Base-by-base conservation (phyloP, 2,797 vertebrate genomes). In the Naso thynnoides region DNA sequence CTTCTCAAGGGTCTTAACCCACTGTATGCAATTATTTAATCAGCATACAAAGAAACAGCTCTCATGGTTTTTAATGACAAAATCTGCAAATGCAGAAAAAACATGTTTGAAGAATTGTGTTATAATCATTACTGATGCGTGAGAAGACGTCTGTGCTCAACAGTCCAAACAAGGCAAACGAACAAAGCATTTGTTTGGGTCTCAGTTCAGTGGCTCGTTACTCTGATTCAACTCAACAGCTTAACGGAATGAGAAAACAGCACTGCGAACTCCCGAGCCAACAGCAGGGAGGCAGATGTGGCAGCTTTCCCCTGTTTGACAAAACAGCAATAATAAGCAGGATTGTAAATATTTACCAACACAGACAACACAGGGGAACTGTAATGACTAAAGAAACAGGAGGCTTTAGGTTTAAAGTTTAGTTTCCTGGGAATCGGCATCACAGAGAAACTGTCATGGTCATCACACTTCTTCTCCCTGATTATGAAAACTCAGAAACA, bases 271-370 rank as follows among this genome's bases (percentile, higher is more conserved):
- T 21, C 60, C 38, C 0, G 0, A 66, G 49, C 66, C 56, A 70
- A 69, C 75, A 76, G 50, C 41, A 48, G 39, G 39, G 70, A 60
- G 50, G 71, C 78, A 80, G 59, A 82, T 79, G 85, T 78, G 54
- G 65, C 73, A 53, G 47, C 23, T 5, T 60, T 65, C 36, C 36
- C 9, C 45, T 42, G 52, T 75, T 54, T 78, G 73, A 78, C 55
- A 61, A 63, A 71, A 81, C 73, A 48, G 21, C 54, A 77, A 77
- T 76, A 76, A 85, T 16, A 21, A 76, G 67, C 66, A 49, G 78
- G 58, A 48, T 60, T 57, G 53, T 79, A 70, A 83, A 83, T 81
- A 82, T 54, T 59, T 49, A 59, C n/a, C 27, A 8, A 24, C 26
- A 31, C 36, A 59, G 56, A 59, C 15, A 0, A 66, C 73, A 63